A percentile compares a stretch with the other conserved stretches of the same genome.
Conservation (phyloP, 1,140 invertebrate species). For the Phthorimaea operculella region DNA sequence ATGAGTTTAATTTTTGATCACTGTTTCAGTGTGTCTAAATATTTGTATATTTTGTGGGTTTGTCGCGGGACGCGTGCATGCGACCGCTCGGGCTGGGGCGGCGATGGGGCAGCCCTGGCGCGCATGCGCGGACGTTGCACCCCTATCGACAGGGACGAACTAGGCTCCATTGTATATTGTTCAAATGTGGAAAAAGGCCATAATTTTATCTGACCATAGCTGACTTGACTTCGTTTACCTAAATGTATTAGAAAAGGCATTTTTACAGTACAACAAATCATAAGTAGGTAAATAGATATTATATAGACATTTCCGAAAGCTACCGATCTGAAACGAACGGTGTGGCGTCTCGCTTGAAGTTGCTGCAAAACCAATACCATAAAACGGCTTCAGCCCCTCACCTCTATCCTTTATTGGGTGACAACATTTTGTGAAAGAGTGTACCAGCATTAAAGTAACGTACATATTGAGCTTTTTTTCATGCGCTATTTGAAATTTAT, state of each 20-base stretch:
- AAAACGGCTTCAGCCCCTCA: background rate
- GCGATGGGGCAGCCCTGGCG: constrained; percentile 25
- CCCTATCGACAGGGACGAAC: constrained; percentile 27
- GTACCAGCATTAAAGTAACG: no score
- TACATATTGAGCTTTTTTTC: no score
- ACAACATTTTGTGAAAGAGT: background rate
- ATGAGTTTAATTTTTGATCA: constrained; percentile 3
- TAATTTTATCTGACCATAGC: no score
- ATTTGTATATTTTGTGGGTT: constrained; percentile 9
- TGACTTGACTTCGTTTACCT: no score
- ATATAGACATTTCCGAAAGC: no score
- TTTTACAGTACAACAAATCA: no score
- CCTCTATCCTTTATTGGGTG: background rate
- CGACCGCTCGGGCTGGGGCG: constrained; percentile 22
- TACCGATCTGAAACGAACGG: no score
- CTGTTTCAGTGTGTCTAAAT: background rate
- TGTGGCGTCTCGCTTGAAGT: background rate
- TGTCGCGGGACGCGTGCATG: constrained; percentile 20
- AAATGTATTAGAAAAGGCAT: no score
- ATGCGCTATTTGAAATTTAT: no score
- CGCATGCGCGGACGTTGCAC: constrained; percentile 43
- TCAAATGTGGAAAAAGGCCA: background rate
- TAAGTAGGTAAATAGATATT: no score
- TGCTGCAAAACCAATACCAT: background rate
- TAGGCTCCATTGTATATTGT: background rate